Percentiles rank a stretch among this genome's conserved stretches.
Conservation (phyloP, 2,888 invertebrate genomes). For the Pheosia gnoma region DNA sequence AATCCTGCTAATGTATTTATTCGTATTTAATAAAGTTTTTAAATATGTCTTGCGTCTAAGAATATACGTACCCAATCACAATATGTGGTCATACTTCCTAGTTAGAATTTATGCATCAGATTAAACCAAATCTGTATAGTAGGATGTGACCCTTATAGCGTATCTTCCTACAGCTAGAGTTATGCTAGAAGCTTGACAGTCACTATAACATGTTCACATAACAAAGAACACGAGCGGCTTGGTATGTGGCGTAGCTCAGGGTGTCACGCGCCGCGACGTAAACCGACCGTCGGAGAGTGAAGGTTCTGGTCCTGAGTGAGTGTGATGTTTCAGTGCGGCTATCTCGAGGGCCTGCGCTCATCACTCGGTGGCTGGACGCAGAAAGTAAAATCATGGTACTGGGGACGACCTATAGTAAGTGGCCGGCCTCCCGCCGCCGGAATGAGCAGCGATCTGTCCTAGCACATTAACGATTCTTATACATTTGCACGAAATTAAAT, state of each 20-base stretch:
- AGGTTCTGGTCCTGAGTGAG: slow-evolving; percentile 77
- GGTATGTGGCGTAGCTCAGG: slow-evolving; percentile 33
- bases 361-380: slow-evolving; percentile 98
- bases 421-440: slow-evolving; percentile 76
- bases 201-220: slow-evolving; percentile 59
- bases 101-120: slow-evolving; percentile 32
- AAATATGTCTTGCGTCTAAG: background rate
- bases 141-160: slow-evolving; percentile 44
- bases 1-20: slow-evolving; percentile 34
- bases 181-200: slow-evolving; percentile 62
- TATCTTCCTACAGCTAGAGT: slow-evolving; percentile 50
- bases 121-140: slow-evolving; percentile 30
- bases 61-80: slow-evolving; percentile 10
- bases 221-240: slow-evolving; percentile 53
- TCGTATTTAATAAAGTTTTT: slow-evolving; percentile 4
- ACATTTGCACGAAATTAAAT: slow-evolving; percentile 78
- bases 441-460: slow-evolving; percentile 76
- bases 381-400: slow-evolving; percentile 98
- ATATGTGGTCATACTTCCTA: slow-evolving; percentile 30
- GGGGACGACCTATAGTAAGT: slow-evolving; percentile 98
- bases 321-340: slow-evolving; percentile 92
- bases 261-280: slow-evolving; percentile 33
- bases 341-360: slow-evolving; percentile 96
- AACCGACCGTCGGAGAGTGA: slow-evolving; percentile 45
- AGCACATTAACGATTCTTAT: slow-evolving; percentile 77